phyloP scores from a whole-genome alignment of 2,113 vertebrate genomes.

The Brachyhypopomus occidentalis region DNA sequence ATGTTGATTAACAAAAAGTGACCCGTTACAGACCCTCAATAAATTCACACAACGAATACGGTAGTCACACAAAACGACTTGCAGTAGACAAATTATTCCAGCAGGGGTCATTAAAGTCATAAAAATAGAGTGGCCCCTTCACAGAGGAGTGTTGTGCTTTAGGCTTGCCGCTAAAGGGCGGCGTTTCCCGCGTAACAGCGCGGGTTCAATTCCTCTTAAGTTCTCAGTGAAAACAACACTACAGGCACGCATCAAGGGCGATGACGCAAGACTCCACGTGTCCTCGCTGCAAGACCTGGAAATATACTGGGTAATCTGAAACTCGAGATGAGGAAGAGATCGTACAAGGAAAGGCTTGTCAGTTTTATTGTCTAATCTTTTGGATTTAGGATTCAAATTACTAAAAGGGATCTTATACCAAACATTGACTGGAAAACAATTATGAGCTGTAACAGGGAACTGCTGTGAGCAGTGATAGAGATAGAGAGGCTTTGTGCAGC shows the following conservation, averaged over 20 bases:
- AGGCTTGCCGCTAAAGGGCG: background rate
- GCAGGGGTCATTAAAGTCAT: conserved; percentile 28
- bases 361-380: too few relatives aligned
- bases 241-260: background rate
- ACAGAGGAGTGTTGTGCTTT: background rate
- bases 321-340: background rate
- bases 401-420: too few relatives aligned
- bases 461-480: too few relatives aligned
- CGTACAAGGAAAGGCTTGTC: too few relatives aligned
- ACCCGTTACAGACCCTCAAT: too few relatives aligned
- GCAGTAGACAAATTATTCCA: conserved; percentile 2
- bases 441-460: too few relatives aligned
- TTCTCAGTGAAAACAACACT: too few relatives aligned
- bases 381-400: too few relatives aligned
- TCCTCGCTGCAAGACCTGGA: background rate
- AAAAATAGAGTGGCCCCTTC: background rate
- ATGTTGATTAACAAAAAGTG: too few relatives aligned
- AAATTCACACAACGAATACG: background rate
- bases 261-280: conserved; percentile 21
- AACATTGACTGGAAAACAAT: too few relatives aligned
- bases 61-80: background rate
- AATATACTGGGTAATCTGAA: background rate
- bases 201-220: background rate
- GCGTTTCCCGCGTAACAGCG: background rate
- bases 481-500: too few relatives aligned